Conservation (phyloP, 2,113 vertebrate species). For the Agapornis roseicollis region DNA sequence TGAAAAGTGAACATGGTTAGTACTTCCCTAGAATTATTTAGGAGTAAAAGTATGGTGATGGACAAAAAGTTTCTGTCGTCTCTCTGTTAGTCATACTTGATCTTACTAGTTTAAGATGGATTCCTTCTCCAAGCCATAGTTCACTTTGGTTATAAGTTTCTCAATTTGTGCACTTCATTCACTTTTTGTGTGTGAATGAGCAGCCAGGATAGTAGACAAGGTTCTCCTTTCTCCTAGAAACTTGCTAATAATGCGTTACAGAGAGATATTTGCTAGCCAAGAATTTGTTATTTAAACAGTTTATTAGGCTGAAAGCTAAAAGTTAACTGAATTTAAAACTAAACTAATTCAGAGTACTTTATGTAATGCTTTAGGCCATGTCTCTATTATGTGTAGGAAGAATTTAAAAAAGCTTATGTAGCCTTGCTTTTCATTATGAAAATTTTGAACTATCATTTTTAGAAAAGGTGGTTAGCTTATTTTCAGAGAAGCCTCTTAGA, state of each 20-base stretch:
- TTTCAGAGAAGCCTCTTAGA: conserved; percentile 16
- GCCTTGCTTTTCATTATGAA: background rate
- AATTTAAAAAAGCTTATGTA: background rate
- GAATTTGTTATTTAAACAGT: background rate
- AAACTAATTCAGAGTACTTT: background rate
- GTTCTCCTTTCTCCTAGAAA: background rate
- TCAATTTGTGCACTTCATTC: background rate
- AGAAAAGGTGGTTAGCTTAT: background rate
- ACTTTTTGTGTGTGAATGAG: background rate
- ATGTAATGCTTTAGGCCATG: background rate
- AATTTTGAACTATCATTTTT: background rate
- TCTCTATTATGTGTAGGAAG: background rate
- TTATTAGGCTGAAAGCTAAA: conserved; percentile 10
- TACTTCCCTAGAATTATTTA: background rate
- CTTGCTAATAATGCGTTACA: background rate
- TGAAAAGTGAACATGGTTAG: background rate
- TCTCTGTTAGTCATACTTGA: background rate
- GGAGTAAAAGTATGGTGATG: background rate
- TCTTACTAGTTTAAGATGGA: background rate
- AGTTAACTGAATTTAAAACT: background rate
- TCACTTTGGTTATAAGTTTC: background rate
- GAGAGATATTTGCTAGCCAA: background rate
- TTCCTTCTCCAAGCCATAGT: background rate
- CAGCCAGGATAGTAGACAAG: background rate
- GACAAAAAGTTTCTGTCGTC: background rate